Percentiles rank a stretch among this genome's conserved stretches.
Evolutionary conservation across 2,113 vertebrate species (phyloP).

Genomic region (Rhinogobius similis): DNA sequence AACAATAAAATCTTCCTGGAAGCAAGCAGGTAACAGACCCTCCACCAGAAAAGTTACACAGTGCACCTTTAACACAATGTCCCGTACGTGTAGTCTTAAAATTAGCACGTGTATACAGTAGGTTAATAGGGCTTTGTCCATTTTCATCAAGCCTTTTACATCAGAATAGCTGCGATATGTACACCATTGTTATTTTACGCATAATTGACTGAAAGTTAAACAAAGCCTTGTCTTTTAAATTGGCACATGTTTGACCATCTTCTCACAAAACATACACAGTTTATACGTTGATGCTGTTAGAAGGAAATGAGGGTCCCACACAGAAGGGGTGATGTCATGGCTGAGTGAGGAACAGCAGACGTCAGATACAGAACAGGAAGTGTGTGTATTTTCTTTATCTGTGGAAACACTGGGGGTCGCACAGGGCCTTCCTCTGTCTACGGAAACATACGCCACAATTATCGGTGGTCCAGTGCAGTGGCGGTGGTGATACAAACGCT

Average conservation of each 20-base stretch:
- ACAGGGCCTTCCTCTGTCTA: constrained; percentile 25
- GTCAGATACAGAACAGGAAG: constrained; percentile 30
- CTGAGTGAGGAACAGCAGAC: constrained; percentile 18
- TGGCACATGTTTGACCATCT: constrained; percentile 18
- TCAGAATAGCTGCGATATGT: neutral
- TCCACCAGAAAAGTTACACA: too few relatives aligned
- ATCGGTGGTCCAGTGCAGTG: constrained; percentile 26
- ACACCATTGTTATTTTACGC: neutral
- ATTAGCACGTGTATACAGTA: too few relatives aligned
- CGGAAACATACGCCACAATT: constrained; percentile 39
- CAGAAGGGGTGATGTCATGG: constrained; percentile 18
- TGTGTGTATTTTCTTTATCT: constrained; percentile 46
- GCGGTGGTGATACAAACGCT: constrained; percentile 28
- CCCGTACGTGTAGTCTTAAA: too few relatives aligned
- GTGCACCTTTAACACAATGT: too few relatives aligned
- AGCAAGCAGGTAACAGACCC: too few relatives aligned
- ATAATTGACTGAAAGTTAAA: neutral
- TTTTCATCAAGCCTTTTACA: neutral
- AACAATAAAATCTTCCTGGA: too few relatives aligned
- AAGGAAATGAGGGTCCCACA: neutral
- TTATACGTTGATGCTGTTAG: neutral
- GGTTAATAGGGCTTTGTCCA: neutral
- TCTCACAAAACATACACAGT: constrained; percentile 11
- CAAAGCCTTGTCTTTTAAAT: neutral
- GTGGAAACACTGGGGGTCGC: constrained; percentile 39